Base-by-base conservation (phyloP, 2,113 vertebrate species). In the Ailurus styani region DNA sequence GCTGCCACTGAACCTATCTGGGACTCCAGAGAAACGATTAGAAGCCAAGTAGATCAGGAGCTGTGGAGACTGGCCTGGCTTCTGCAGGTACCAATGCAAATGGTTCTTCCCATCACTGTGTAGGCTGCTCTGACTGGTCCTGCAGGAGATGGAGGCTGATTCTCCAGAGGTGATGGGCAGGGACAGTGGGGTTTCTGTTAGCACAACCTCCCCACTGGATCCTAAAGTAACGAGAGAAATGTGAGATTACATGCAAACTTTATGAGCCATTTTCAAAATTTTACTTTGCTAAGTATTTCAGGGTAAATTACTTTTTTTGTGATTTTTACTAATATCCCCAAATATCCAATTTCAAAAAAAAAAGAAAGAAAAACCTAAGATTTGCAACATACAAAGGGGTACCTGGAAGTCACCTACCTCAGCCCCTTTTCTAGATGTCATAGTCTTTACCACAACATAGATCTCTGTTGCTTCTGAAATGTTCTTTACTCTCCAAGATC, bases 1-100 rank as follows among this genome's bases (percentile, higher is more conserved):
- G 13, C 72, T 75, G 42, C 25, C 72, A 75, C 72, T 75, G 72
- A 75, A 75, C 72, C 72, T 45, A 25, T 75, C 40, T 8, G 79
- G 54, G 14, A 55, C 18, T 4, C 60, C 90, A 45, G 93, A 34
- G 13, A 0, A 1, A 3, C 0, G 0, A 2, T 5, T 64, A 29
- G 93, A 86, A 50, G 0, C 37, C 2, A 0, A 0, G 18, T 73
- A 86, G 27, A 57, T 81, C 20, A 90, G 14, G 0, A 0, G 3
- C 37, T 0, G 13, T 23, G 90, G 72, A 21, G 52, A 29, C 6
- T 81, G 45, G 23, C 91, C 45, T 7, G 91, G 72, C 8, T 82
- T 91, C 54, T 82, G 82, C 17, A 40, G 73, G n/a, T n/a, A n/a
- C 31, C 64, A 94, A 0, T 4, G 0, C 27, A 82, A 34, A 55